A percentile compares a stretch with the other conserved stretches of the same genome.
These are phyloP conservation scores for Serrognathus titanus DNA, from an alignment of 2,888 invertebrate genomes.

Conservation along the genomic window DNA sequence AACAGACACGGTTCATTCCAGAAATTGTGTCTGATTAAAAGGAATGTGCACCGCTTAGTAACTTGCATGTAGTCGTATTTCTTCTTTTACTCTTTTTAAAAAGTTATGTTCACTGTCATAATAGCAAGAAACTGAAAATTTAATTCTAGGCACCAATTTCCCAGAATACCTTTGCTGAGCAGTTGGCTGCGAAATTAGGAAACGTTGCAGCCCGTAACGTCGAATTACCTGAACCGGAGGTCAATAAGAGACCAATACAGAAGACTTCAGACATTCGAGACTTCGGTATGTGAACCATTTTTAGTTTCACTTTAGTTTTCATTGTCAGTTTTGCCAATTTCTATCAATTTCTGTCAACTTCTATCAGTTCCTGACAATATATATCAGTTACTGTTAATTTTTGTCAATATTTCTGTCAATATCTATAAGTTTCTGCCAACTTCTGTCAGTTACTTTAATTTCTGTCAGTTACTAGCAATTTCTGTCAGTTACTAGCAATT, in stretches of 20 bases:
- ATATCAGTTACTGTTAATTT: no score
- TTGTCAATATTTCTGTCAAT: no score
- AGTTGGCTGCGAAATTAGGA: conserved; percentile 58
- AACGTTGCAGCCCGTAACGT: conserved; percentile 45
- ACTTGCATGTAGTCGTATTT: no score
- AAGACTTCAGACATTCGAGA: conserved; percentile 15
- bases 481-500: no score
- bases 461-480: no score
- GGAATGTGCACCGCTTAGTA: no score
- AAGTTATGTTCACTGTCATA: no score
- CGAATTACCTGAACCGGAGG: conserved; percentile 34
- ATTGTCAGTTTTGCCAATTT: not conserved
- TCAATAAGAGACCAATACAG: conserved; percentile 51
- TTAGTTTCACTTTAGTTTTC: conserved; percentile 1
- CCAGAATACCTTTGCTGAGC: conserved; percentile 55
- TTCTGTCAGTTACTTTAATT: no score
- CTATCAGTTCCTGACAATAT: no score
- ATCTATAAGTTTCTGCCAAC: not conserved
- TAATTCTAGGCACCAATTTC: conserved; percentile 28
- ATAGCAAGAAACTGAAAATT: no score
- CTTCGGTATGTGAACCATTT: conserved; percentile 5
- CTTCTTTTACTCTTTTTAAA: no score
- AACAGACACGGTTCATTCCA: not conserved
- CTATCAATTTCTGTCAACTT: not conserved
- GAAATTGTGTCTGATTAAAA: not conserved